Percentiles rank a stretch among this genome's conserved stretches.
Evolutionary conservation across 2,888 invertebrate species (phyloP).

Genomic region (Anorthoa munda): DNA sequence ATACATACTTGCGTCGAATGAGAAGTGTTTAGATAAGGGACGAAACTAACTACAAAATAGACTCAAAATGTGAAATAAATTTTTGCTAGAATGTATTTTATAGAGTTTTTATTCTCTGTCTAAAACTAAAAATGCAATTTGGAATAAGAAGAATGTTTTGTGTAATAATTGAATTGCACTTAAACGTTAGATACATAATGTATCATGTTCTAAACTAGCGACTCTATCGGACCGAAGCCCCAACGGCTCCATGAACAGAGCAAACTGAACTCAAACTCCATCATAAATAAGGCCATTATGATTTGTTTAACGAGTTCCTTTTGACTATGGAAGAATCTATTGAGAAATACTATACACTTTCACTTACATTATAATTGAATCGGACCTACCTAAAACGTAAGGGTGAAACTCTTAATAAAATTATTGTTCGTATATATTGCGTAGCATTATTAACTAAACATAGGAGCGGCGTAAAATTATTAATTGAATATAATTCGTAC

Average conservation of each 20-base stretch:
- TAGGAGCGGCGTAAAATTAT: slow-evolving; percentile 63
- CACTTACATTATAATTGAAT: slow-evolving; percentile 89
- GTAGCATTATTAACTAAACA: slow-evolving; percentile 72
- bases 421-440: slow-evolving; percentile 88
- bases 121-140: slow-evolving; percentile 78
- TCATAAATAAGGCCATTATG: slow-evolving; percentile 86
- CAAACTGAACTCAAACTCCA: slow-evolving; percentile 69
- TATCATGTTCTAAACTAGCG: slow-evolving; percentile 84
- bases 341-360: slow-evolving; percentile 88
- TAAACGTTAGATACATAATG: slow-evolving; percentile 72
- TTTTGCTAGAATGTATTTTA: slow-evolving; percentile 68
- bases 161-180: slow-evolving; percentile 77
- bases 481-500: slow-evolving; percentile 78
- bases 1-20: slow-evolving; percentile 61
- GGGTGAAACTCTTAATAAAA: slow-evolving; percentile 76
- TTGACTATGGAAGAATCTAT: slow-evolving; percentile 83
- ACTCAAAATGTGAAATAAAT: slow-evolving; percentile 69
- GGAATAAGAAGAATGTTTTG: slow-evolving; percentile 70
- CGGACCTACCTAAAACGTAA: slow-evolving; percentile 88
- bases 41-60: slow-evolving; percentile 71
- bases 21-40: slow-evolving; percentile 68
- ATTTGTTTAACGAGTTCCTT: slow-evolving; percentile 75
- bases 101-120: slow-evolving; percentile 66
- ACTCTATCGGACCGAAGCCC: slow-evolving; percentile 76
- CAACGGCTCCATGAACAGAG: slow-evolving; percentile 64